phyloP scores from a whole-genome alignment of 2,113 vertebrate genomes.

The Hassar affinis region DNA sequence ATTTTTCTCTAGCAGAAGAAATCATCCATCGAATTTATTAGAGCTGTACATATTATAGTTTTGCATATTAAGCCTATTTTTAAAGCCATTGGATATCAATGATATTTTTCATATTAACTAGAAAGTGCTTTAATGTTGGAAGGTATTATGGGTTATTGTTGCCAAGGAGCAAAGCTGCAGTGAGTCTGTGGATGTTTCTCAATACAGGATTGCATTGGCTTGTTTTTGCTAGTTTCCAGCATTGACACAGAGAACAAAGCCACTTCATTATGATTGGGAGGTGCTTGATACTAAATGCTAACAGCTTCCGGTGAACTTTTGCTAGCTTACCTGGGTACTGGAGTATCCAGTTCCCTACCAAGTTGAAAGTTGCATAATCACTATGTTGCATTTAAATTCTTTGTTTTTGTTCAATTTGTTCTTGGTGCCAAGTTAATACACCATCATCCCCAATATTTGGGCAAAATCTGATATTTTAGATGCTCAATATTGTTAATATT shows the following conservation, averaged over 20 bases:
- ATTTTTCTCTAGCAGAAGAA: constrained; percentile 51
- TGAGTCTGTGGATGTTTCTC: neutral
- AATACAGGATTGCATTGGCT: neutral
- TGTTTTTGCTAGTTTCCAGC: no score
- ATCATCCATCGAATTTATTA: constrained; percentile 60
- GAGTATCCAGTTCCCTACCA: neutral
- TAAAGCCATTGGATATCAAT: constrained; percentile 63
- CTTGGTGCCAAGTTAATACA: neutral
- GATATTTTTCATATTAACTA: constrained; percentile 61
- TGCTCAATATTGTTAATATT: neutral
- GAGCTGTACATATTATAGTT: constrained; percentile 79
- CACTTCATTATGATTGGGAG: neutral
- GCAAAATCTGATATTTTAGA: neutral
- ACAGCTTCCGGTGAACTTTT: neutral
- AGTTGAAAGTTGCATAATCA: neutral
- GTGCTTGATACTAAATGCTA: neutral
- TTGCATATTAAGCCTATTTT: constrained; percentile 78
- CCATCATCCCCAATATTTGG: neutral
- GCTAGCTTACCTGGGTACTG: neutral
- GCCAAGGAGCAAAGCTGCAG: neutral
- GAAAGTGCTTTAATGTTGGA: constrained; percentile 54
- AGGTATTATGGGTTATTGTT: constrained; percentile 22
- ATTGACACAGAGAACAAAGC: neutral
- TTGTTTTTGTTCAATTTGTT: neutral
- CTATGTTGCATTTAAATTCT: neutral